Conservation (phyloP, 2,888 invertebrate species). For the Urechis unicinctus region DNA sequence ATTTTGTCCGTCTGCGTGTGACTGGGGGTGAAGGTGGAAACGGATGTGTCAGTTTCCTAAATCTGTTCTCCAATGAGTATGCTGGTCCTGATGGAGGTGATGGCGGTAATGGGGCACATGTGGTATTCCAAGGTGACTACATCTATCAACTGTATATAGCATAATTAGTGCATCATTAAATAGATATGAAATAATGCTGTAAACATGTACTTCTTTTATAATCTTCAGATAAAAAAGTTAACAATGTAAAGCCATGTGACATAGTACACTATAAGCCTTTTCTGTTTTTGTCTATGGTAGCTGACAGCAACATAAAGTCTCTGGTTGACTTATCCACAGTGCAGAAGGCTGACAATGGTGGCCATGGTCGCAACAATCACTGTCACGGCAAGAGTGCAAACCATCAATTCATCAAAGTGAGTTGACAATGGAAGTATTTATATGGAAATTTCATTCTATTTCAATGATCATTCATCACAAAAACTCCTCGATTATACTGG, state of each 20-base stretch:
- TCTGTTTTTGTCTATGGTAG: too few species aligned
- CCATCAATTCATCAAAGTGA: conserved; percentile 21
- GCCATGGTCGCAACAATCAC: conserved; percentile 66
- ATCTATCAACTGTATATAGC: neutral
- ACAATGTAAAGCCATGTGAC: too few species aligned
- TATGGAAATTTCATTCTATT: too few species aligned
- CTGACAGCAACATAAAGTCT: conserved; percentile 63
- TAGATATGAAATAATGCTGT: too few species aligned
- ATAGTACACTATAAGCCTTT: too few species aligned
- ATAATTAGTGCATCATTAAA: neutral
- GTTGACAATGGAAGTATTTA: too few species aligned
- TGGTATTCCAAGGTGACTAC: conserved; percentile 13
- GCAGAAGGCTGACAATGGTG: conserved; percentile 64
- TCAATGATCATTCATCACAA: too few species aligned
- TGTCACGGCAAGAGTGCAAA: conserved; percentile 62
- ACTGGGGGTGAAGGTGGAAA: conserved; percentile 87
- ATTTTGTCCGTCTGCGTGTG: conserved; percentile 63
- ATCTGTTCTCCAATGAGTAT: conserved; percentile 72
- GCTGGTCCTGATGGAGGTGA: conserved; percentile 54
- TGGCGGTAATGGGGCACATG: conserved; percentile 16
- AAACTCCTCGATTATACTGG: too few species aligned
- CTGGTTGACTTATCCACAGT: conserved; percentile 63
- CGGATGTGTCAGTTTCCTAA: conserved; percentile 82
- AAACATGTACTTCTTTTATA: too few species aligned
- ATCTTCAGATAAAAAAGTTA: neutral